Evolutionary conservation across 2,888 invertebrate species (phyloP).

Genomic region (Andricus curvator): DNA sequence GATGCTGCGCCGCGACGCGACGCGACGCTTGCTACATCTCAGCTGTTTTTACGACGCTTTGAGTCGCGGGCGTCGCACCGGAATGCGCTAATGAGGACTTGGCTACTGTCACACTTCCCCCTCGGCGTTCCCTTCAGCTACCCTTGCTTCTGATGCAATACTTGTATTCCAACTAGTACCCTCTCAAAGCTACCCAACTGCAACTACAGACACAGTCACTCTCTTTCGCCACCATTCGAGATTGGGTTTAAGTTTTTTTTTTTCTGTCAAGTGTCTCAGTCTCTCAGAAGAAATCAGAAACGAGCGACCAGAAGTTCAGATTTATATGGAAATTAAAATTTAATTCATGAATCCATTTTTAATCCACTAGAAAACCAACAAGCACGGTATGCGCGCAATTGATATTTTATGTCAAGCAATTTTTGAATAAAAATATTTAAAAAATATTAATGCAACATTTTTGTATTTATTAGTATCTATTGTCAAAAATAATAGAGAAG

Average conservation of each 20-base stretch:
- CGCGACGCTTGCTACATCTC: constrained; percentile 69
- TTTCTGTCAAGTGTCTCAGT: background rate
- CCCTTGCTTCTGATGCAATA: constrained; percentile 38
- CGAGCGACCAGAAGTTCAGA: background rate
- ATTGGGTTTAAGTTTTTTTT: constrained; percentile 10
- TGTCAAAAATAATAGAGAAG: no score
- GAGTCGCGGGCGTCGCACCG: constrained; percentile 78
- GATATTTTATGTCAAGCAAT: no score
- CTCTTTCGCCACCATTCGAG: constrained; percentile 34
- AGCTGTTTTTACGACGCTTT: constrained; percentile 78
- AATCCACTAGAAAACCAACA: no score
- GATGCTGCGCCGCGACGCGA: constrained; percentile 56
- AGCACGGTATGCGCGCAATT: no score
- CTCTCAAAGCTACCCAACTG: constrained; percentile 34
- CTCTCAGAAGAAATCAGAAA: constrained; percentile 1
- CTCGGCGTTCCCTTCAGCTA: constrained; percentile 49
- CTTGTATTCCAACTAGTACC: constrained; percentile 35
- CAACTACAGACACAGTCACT: constrained; percentile 38
- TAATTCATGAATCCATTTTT: background rate
- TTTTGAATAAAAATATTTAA: no score
- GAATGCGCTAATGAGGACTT: constrained; percentile 79
- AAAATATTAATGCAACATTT: no score
- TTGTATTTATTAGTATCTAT: no score
- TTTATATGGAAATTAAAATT: background rate
- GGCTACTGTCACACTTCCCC: constrained; percentile 75